A percentile compares a stretch with the other conserved stretches of the same genome.
phyloP scores from a whole-genome alignment of 2,888 invertebrate genomes.

The Chrysodeixis includens region DNA sequence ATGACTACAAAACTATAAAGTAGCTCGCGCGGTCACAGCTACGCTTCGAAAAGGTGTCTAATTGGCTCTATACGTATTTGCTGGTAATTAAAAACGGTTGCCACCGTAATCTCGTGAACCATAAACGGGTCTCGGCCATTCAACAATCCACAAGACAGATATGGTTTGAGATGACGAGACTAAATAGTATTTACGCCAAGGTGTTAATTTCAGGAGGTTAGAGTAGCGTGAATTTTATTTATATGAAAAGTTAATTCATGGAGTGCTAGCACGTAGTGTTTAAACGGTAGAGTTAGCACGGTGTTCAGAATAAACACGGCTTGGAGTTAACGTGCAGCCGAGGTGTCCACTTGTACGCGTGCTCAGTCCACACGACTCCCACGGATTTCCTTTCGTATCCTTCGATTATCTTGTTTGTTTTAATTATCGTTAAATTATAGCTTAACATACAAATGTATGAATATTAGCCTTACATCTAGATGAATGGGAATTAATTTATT shows the following conservation, averaged over 20 bases:
- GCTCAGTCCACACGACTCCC: conserved; percentile 56
- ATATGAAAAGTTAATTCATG: conserved; percentile 89
- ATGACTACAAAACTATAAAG: conserved; percentile 41
- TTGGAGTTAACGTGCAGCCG: conserved; percentile 66
- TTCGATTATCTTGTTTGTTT: conserved; percentile 46
- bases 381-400: conserved; percentile 39
- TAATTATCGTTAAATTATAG: conserved; percentile 13
- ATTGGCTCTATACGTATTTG: conserved; percentile 65
- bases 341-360: conserved; percentile 55
- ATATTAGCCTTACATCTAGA: neutral
- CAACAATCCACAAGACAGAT: conserved; percentile 68
- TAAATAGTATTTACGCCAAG: conserved; percentile 87
- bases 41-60: conserved; percentile 65
- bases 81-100: conserved; percentile 67
- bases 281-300: conserved; percentile 88
- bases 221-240: conserved; percentile 89
- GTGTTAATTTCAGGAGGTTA: conserved; percentile 89
- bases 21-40: conserved; percentile 57
- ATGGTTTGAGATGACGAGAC: conserved; percentile 82
- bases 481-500: neutral
- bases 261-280: conserved; percentile 86
- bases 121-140: conserved; percentile 66
- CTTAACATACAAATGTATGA: conserved; percentile 9
- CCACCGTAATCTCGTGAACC: conserved; percentile 65
- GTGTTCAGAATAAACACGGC: conserved; percentile 84